A percentile compares a stretch with the other conserved stretches of the same genome.
Evolutionary conservation across 2,797 vertebrate genomes (phyloP).

Genomic region (Cossypha niveicapilla): DNA sequence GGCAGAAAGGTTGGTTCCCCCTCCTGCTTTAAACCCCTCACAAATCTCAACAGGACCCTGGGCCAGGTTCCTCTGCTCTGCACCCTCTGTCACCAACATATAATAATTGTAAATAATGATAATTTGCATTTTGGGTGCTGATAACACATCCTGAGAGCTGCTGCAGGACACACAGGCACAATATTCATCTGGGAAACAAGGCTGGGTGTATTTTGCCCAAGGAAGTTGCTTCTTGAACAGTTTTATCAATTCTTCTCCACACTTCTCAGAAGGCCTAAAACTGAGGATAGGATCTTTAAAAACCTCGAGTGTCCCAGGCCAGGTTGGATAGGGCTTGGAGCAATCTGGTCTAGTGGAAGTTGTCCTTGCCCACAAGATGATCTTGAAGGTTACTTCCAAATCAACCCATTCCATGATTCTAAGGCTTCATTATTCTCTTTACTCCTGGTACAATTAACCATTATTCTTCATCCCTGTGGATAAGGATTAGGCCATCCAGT

Average conservation of each 20-base stretch:
- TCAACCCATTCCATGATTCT: background rate
- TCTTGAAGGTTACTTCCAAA: background rate
- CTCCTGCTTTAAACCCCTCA: background rate
- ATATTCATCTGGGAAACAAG: background rate
- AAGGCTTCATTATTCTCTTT: background rate
- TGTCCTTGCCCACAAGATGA: background rate
- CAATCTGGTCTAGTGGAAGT: fast-evolving
- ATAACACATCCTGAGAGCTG: background rate
- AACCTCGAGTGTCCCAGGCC: background rate
- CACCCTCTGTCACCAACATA: fast-evolving
- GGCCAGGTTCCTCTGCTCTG: background rate
- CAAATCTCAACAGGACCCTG: background rate
- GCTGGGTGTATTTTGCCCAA: background rate
- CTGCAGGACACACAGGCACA: background rate
- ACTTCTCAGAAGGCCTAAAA: background rate
- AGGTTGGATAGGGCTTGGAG: background rate
- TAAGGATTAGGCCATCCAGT: background rate
- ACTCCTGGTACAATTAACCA: background rate
- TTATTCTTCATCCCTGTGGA: too few species aligned
- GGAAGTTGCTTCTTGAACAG: background rate
- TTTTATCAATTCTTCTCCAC: background rate
- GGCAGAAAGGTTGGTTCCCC: background rate
- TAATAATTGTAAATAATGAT: too few species aligned
- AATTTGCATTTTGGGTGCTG: background rate
- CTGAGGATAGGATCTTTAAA: background rate